phyloP scores from a whole-genome alignment of 2,113 vertebrate genomes.

The Archocentrus centrarchus region DNA sequence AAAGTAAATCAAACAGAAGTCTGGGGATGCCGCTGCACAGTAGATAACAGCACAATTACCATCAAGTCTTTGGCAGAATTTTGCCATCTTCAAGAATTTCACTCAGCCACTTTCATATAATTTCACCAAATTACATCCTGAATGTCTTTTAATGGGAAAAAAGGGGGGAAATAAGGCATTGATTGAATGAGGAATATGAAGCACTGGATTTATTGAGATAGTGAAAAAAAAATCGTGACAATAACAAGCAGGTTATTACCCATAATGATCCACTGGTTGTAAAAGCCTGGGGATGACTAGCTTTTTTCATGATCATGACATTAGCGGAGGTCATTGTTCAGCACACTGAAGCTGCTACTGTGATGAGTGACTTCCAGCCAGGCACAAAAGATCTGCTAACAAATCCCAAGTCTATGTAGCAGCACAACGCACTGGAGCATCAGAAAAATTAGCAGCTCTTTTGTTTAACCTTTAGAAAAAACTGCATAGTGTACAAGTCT shows the following conservation, averaged over 20 bases:
- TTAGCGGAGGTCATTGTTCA: neutral
- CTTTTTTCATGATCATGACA: neutral
- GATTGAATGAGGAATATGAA: conserved; percentile 41
- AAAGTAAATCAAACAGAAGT: conserved; percentile 42
- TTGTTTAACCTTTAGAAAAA: too few species aligned
- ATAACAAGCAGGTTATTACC: neutral
- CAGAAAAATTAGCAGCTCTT: neutral
- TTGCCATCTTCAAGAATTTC: conserved; percentile 21
- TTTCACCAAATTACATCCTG: conserved; percentile 46
- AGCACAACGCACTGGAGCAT: neutral
- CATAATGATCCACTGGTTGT: neutral
- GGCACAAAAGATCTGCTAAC: neutral
- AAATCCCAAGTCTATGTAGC: neutral
- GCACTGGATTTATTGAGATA: conserved; percentile 30
- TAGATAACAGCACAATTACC: conserved; percentile 2
- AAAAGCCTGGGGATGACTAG: neutral
- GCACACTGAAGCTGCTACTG: neutral
- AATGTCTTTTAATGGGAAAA: conserved; percentile 49
- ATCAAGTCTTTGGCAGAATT: conserved; percentile 26
- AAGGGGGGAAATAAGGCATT: conserved; percentile 42
- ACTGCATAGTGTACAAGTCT: too few species aligned
- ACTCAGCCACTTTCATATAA: neutral
- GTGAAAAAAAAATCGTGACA: conserved; percentile 19
- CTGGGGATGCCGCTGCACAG: conserved; percentile 9
- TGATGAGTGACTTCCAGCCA: neutral